Percentiles rank a stretch among this genome's conserved stretches.
These are phyloP conservation scores for Stichopus chloronotus DNA, from an alignment of 35 echinoderm and acorn worm species.

Conservation along the genomic window DNA sequence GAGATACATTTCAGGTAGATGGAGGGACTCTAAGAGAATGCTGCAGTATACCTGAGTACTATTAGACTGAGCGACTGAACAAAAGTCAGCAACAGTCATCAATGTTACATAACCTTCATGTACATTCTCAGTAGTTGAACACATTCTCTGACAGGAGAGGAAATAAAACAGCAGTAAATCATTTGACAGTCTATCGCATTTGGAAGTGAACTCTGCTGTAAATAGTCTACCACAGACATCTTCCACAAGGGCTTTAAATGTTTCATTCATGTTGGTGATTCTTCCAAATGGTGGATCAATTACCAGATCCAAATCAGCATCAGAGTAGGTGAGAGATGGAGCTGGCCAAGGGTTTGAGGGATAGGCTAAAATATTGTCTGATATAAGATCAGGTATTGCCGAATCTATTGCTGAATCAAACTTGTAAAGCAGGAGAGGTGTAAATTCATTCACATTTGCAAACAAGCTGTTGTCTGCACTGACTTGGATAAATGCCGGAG, in stretches of 20 bases:
- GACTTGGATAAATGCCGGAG: conserved; percentile 71
- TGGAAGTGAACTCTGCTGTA: background rate
- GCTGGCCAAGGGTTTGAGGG: conserved; percentile 75
- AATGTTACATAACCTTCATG: conserved; percentile 64
- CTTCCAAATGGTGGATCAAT: conserved; percentile 62
- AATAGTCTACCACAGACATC: conserved; percentile 66
- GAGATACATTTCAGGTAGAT: conserved; percentile 27
- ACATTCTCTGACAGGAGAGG: conserved; percentile 72
- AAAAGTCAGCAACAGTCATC: conserved; percentile 40
- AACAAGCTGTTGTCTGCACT: conserved; percentile 51
- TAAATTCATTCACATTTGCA: conserved; percentile 6
- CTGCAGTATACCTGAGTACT: background rate
- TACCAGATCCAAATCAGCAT: conserved; percentile 57
- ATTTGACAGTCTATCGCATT: conserved; percentile 55
- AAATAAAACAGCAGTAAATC: conserved; percentile 74
- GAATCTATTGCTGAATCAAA: conserved; percentile 63
- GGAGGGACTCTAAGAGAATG: background rate
- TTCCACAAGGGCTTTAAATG: conserved; percentile 18
- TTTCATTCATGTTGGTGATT: conserved; percentile 40
- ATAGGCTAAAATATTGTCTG: conserved; percentile 57
- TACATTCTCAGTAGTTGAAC: conserved; percentile 44
- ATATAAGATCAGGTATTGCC: conserved; percentile 44
- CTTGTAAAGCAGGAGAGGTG: conserved; percentile 60
- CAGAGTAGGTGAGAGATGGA: conserved; percentile 64
- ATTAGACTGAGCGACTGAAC: conserved; percentile 6